A percentile compares a stretch with the other conserved stretches of the same genome.
phyloP scores from a whole-genome alignment of 2,113 vertebrate genomes.

The Menura novaehollandiae region DNA sequence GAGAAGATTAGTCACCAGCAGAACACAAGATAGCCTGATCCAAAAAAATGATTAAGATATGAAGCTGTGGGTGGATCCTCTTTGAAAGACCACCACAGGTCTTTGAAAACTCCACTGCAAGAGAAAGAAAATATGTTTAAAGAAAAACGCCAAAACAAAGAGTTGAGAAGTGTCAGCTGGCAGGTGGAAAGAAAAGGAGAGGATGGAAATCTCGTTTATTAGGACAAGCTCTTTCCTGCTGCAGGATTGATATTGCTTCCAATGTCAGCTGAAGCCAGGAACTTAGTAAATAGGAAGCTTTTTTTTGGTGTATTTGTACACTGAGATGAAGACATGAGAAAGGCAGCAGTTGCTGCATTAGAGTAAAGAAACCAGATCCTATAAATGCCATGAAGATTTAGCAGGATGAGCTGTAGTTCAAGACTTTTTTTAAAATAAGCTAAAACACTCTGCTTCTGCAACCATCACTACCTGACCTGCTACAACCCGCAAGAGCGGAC shows the following conservation, averaged over 20 bases:
- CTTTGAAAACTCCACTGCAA: not conserved
- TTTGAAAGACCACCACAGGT: not conserved
- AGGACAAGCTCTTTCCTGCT: not conserved
- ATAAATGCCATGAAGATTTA: not conserved
- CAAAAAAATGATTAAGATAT: not conserved
- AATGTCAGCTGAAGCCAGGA: not conserved
- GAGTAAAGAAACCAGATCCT: not conserved
- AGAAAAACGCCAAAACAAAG: conserved; percentile 21
- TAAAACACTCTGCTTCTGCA: not conserved
- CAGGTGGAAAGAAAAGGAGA: not conserved
- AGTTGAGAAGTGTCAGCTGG: not conserved
- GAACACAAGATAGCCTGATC: not conserved
- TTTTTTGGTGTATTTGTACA: not conserved
- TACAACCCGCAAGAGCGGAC: not conserved
- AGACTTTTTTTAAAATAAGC: not conserved
- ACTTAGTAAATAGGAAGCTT: not conserved
- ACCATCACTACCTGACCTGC: not conserved
- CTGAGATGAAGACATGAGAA: not conserved
- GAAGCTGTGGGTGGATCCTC: not conserved
- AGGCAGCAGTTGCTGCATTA: not conserved
- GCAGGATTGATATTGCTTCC: not conserved
- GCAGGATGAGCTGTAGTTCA: not conserved
- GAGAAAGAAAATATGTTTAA: not conserved
- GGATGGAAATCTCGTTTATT: not conserved
- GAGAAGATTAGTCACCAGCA: not conserved